Conservation (phyloP, 2,113 vertebrate genomes). For the Chaenogobius annularis region DNA sequence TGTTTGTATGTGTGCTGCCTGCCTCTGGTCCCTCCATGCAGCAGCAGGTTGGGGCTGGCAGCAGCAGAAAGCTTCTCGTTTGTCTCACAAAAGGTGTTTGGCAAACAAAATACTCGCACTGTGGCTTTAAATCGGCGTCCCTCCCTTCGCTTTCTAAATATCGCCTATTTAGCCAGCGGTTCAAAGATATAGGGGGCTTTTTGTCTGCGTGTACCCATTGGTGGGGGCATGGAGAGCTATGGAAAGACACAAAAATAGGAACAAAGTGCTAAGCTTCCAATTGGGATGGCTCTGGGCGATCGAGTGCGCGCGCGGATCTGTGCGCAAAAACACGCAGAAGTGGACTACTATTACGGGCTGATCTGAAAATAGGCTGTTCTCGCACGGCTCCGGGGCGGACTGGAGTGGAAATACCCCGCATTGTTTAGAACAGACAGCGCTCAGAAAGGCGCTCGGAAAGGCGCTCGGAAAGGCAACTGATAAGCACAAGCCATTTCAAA, state of each 20-base stretch:
- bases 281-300: slow-evolving; percentile 78
- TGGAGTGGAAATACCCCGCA: slow-evolving; percentile 65
- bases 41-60: slow-evolving; percentile 37
- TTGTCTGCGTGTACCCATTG: slow-evolving; percentile 87
- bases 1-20: slow-evolving; percentile 38
- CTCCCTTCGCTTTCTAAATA: slow-evolving; percentile 86
- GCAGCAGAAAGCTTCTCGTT: slow-evolving; percentile 38
- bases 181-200: slow-evolving; percentile 91
- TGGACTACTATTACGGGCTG: slow-evolving; percentile 68
- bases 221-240: slow-evolving; percentile 78
- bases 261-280: slow-evolving; percentile 86
- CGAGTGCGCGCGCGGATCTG: slow-evolving; percentile 77
- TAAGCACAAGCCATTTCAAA: slow-evolving; percentile 53
- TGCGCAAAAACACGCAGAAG: slow-evolving; percentile 74
- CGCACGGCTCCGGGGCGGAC: slow-evolving; percentile 52
- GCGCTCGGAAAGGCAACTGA: slow-evolving; percentile 25
- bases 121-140: slow-evolving; percentile 86
- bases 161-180: slow-evolving; percentile 88
- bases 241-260: slow-evolving; percentile 88
- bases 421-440: slow-evolving; percentile 58
- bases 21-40: slow-evolving; percentile 32
- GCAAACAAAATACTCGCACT: slow-evolving; percentile 78
- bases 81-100: slow-evolving; percentile 73
- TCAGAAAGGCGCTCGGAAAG: slow-evolving; percentile 29
- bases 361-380: slow-evolving; percentile 68